Conservation (phyloP, 2,888 invertebrate genomes). For the Pantelozetes paolii region DNA sequence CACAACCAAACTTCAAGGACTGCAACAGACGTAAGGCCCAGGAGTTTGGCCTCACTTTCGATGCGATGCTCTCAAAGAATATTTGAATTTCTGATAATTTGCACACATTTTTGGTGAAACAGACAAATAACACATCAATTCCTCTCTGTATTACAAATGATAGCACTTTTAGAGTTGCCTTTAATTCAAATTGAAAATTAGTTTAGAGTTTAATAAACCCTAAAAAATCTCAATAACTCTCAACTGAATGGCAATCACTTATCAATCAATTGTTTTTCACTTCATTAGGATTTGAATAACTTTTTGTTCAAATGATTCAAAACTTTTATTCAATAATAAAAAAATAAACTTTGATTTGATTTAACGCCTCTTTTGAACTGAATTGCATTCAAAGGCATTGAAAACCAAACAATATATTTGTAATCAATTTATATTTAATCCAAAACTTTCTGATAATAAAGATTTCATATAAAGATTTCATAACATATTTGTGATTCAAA, state of each 20-base stretch:
- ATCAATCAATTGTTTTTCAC: not conserved
- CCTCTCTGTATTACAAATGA: not conserved
- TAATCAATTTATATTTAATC: too few species aligned
- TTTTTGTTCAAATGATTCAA: not conserved
- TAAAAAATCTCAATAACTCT: not conserved
- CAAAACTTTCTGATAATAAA: too few species aligned
- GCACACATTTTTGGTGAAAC: not conserved
- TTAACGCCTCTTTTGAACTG: too few species aligned
- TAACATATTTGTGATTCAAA: too few species aligned
- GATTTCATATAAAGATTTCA: too few species aligned
- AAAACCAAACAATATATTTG: too few species aligned
- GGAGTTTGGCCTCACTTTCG: not conserved
- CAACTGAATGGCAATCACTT: not conserved
- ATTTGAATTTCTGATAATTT: not conserved
- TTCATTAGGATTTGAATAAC: not conserved
- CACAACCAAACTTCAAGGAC: conserved; percentile 17
- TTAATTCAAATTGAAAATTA: not conserved
- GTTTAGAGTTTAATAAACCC: not conserved
- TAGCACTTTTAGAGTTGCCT: not conserved
- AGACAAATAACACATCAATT: not conserved
- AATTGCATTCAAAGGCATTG: too few species aligned
- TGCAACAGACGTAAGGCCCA: not conserved
- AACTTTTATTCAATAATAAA: not conserved
- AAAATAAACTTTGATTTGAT: not conserved
- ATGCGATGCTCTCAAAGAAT: not conserved